Conservation (phyloP, 2,888 invertebrate genomes). For the Mythimna loreyi region DNA sequence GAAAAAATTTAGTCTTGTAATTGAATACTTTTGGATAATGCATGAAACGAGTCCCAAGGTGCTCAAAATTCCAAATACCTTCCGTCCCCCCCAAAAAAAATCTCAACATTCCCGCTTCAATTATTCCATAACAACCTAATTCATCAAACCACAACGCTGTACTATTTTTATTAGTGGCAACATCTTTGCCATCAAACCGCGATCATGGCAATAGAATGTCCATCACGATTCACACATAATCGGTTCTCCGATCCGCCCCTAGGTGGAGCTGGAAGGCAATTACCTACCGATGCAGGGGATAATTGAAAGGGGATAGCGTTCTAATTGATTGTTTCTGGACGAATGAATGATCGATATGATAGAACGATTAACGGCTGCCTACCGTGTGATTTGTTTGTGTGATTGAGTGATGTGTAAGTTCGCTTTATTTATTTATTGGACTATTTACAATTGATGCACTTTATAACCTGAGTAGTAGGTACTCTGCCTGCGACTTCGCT, state of each 20-base stretch:
- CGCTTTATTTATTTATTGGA: too few relatives aligned
- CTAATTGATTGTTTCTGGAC: constrained; percentile 89
- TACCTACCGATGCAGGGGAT: constrained; percentile 82
- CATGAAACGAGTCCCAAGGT: too few relatives aligned
- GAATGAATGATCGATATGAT: constrained; percentile 85
- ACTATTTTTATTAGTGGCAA: constrained; percentile 26
- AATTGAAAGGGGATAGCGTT: constrained; percentile 88
- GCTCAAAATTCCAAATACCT: not conserved
- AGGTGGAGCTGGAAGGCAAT: constrained; percentile 80
- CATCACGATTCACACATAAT: constrained; percentile 61
- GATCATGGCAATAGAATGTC: constrained; percentile 63
- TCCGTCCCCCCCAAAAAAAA: not conserved
- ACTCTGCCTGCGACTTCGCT: too few relatives aligned
- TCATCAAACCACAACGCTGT: constrained; percentile 41
- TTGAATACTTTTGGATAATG: too few relatives aligned
- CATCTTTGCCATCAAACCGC: constrained; percentile 55
- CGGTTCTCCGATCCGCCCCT: constrained; percentile 66
- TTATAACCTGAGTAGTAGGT: too few relatives aligned
- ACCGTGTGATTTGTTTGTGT: constrained; percentile 53
- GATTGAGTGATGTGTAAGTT: constrained; percentile 17
- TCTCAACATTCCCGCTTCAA: constrained; percentile 4
- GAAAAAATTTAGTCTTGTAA: too few relatives aligned
- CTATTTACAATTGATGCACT: too few relatives aligned
- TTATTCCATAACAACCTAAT: constrained; percentile 47
- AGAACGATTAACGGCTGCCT: constrained; percentile 77